Percentiles rank a stretch among this genome's conserved stretches.
Conservation (phyloP, 2,888 invertebrate species). For the Folsomia manolachei region DNA sequence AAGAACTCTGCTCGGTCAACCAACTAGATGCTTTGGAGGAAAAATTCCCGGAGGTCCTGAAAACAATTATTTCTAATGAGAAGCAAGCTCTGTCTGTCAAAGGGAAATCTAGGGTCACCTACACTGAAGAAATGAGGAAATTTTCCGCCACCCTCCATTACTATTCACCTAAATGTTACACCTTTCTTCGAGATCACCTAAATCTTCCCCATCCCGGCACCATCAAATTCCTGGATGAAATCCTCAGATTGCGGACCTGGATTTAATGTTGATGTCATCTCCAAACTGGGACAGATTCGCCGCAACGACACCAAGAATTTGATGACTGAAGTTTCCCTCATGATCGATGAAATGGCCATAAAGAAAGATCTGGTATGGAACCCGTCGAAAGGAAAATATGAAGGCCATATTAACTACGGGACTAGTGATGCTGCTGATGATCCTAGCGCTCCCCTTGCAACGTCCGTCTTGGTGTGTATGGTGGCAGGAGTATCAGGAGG, state of each 20-base stretch:
- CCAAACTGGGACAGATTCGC: not conserved
- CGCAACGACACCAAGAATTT: not conserved
- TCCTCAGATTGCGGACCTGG: conserved; percentile 3
- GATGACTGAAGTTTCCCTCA: not conserved
- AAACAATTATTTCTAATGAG: not conserved
- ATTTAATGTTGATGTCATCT: not conserved
- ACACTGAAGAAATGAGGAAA: not conserved
- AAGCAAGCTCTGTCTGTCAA: not conserved
- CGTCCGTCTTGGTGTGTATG: conserved; percentile 7
- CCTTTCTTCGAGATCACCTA: not conserved
- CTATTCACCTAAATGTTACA: conserved; percentile 8
- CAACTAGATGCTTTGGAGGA: too few species aligned
- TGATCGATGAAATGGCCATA: conserved; percentile 12
- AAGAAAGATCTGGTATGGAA: not conserved
- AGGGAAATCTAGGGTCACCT: not conserved
- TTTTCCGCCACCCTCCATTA: not conserved
- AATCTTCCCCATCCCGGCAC: conserved; percentile 9
- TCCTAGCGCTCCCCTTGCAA: not conserved
- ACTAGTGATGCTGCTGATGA: not conserved
- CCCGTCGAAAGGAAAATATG: not conserved
- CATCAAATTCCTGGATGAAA: conserved; percentile 10
- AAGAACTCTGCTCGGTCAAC: too few species aligned
- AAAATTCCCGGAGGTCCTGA: not conserved
- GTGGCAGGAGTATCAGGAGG: conserved; percentile 15
- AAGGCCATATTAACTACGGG: conserved; percentile 7